Evolutionary conservation across 2,888 invertebrate genomes (phyloP), one percentile per base, ranked within the genome.

Genomic region (Eueremaeus valkanovi): DNA sequence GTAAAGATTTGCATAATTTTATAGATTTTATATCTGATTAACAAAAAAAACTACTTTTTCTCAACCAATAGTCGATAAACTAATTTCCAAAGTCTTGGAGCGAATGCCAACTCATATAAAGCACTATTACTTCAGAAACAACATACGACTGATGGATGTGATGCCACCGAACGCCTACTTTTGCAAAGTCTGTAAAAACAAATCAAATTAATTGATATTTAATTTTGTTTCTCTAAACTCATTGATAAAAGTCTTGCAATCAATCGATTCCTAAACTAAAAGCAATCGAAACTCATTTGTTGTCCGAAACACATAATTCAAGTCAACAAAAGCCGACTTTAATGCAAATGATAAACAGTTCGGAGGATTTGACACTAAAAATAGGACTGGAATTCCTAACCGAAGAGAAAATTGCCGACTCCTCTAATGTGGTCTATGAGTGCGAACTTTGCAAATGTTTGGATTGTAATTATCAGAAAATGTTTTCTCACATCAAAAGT

Each of bases 401-500:
- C 16, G 63, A 63, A 18, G 63, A 63, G 5, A 36, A 33, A 21
- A 63, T 63, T 3, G 3, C 31, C 9, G 63, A 36, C 9, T 33
- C n/a, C 1, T 24, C 55, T 2, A 27, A 55, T 21, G 36, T 63
- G 31, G 33, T 63, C 63, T 63, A 63, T 33, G 63, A 63, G 63
- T 63, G 63, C 63, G 33, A 63, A 63, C 63, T 63, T 33, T 63
- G 63, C 63, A 33, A 63, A 33, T 63, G 63, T 18, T 33, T 63
- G 31, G 63, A 63, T 18, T 63, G 63, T 63, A n/a, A 63, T 63
- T 29, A 1, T 31, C 29, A 63, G 18, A 63, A 63, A 63, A 63
- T 63, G 63, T 63, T 63, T 63, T 3, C 33, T n/a, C 63, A 63
- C n/a, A 27, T 63, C n/a, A 31, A 63, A 33, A 33, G 63, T 63